phyloP scores from a whole-genome alignment of 1,140 invertebrate genomes.

The Scaptodrosophila lebanonensis region DNA sequence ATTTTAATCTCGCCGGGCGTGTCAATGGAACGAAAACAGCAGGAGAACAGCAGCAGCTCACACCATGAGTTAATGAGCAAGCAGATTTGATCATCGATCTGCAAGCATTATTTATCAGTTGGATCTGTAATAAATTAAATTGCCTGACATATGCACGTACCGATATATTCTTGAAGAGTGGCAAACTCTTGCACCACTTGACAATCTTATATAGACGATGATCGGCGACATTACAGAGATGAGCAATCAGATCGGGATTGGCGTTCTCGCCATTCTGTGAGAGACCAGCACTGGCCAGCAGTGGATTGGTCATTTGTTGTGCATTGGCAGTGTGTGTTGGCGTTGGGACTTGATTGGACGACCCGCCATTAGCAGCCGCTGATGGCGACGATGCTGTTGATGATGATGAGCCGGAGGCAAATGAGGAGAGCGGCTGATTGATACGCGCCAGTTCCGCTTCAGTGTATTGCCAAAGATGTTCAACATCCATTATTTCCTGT shows the following conservation, averaged over 20 bases:
- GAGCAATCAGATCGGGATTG: conserved; percentile 90
- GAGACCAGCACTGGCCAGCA: conserved; percentile 81
- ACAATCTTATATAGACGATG: conserved; percentile 98
- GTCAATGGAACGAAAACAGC: conserved; percentile 92
- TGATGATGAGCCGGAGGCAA: conserved; percentile 59
- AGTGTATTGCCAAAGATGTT: conserved; percentile 94
- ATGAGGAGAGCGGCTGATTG: conserved; percentile 76
- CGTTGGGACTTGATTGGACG: conserved; percentile 5
- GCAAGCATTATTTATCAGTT: not conserved
- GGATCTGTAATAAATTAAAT: not conserved
- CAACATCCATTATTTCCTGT: conserved; percentile 95
- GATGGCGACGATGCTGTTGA: conserved; percentile 46
- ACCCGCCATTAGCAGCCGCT: conserved; percentile 56
- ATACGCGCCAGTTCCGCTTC: conserved; percentile 82
- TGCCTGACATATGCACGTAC: conserved; percentile 78
- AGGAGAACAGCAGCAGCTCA: conserved; percentile 94
- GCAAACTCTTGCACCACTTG: conserved; percentile 98
- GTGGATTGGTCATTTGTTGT: conserved; percentile 80
- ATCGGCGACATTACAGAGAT: conserved; percentile 95
- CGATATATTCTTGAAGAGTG: conserved; percentile 96
- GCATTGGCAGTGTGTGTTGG: conserved; percentile 47
- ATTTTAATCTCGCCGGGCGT: conserved; percentile 92
- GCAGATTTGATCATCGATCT: conserved; percentile 98
- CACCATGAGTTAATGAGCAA: conserved; percentile 98
- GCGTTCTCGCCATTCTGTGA: conserved; percentile 81